phyloP scores from a whole-genome alignment of 2,888 invertebrate genomes.

The Cerastis rubricosa region DNA sequence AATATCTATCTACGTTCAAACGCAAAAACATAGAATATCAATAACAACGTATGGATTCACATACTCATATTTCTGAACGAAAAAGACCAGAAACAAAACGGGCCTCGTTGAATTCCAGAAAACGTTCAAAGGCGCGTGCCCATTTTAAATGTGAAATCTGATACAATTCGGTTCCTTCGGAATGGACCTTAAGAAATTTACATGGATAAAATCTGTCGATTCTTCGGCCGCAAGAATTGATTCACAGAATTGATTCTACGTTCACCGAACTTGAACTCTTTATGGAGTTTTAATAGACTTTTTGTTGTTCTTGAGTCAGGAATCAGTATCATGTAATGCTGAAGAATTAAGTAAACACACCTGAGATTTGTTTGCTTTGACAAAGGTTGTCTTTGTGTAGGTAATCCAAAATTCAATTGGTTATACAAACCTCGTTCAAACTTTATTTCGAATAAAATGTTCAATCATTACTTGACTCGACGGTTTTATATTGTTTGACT shows the following conservation, averaged over 20 bases:
- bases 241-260: constrained; percentile 27
- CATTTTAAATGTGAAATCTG: constrained; percentile 53
- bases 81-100: constrained; percentile 17
- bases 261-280: constrained; percentile 10
- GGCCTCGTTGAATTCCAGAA: constrained; percentile 32
- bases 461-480: constrained; percentile 5
- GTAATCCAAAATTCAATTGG: constrained; percentile 19
- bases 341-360: constrained; percentile 13
- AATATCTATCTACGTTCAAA: not conserved
- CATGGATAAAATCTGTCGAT: constrained; percentile 44
- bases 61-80: constrained; percentile 1
- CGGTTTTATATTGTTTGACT: constrained; percentile 7
- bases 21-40: constrained; percentile 5
- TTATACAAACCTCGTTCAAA: constrained; percentile 8
- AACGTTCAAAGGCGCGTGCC: constrained; percentile 38
- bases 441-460: not conserved
- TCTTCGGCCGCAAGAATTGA: constrained; percentile 24
- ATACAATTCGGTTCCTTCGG: constrained; percentile 34
- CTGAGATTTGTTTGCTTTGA: constrained; percentile 2
- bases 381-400: constrained; percentile 13
- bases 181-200: constrained; percentile 37
- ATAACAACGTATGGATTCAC: constrained; percentile 22
- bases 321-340: not conserved
- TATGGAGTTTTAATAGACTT: not conserved
- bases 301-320: constrained; percentile 3